Percentiles rank a stretch among this genome's conserved stretches.
These are phyloP conservation scores for Epinephelus cyanopodus DNA, from an alignment of 2,113 vertebrate genomes.

Conservation along the genomic window DNA sequence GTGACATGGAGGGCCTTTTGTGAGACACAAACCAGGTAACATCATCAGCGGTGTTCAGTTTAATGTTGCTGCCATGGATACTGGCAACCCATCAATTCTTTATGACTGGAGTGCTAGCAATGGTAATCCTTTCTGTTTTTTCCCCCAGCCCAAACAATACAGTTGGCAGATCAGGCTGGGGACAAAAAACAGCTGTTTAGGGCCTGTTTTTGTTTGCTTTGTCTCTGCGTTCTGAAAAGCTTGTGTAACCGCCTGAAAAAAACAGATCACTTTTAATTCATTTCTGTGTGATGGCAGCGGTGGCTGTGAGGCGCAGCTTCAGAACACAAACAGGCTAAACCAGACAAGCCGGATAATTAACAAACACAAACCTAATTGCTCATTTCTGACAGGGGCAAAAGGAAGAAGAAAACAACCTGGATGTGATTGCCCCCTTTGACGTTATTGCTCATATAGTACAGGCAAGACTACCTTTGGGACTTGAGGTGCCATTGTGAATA, in stretches of 20 bases:
- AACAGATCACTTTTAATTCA: constrained; percentile 83
- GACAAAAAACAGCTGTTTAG: constrained; percentile 82
- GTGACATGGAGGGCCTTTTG: constrained; percentile 82
- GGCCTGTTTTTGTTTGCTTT: constrained; percentile 82
- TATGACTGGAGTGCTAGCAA: constrained; percentile 80
- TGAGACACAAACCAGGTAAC: constrained; percentile 84
- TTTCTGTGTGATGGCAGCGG: constrained; percentile 79
- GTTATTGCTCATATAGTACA: constrained; percentile 66
- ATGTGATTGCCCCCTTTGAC: constrained; percentile 81
- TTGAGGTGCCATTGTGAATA: constrained; percentile 68
- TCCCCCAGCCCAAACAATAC: constrained; percentile 74
- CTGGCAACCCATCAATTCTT: constrained; percentile 84
- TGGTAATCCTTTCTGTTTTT: constrained; percentile 79
- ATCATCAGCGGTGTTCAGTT: constrained; percentile 83
- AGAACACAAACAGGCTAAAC: constrained; percentile 85
- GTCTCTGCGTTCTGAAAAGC: constrained; percentile 76
- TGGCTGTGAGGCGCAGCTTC: constrained; percentile 80
- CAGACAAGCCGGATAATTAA: constrained; percentile 87
- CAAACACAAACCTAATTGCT: constrained; percentile 88
- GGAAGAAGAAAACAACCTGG: constrained; percentile 84
- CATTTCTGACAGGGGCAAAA: constrained; percentile 86
- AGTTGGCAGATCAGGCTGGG: constrained; percentile 77
- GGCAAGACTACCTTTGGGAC: constrained; percentile 70
- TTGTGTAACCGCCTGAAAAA: constrained; percentile 78
- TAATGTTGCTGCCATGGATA: constrained; percentile 88